These are phyloP conservation scores for Phoebastria nigripes DNA, from an alignment of 2,797 vertebrate genomes.

Conservation along the genomic window DNA sequence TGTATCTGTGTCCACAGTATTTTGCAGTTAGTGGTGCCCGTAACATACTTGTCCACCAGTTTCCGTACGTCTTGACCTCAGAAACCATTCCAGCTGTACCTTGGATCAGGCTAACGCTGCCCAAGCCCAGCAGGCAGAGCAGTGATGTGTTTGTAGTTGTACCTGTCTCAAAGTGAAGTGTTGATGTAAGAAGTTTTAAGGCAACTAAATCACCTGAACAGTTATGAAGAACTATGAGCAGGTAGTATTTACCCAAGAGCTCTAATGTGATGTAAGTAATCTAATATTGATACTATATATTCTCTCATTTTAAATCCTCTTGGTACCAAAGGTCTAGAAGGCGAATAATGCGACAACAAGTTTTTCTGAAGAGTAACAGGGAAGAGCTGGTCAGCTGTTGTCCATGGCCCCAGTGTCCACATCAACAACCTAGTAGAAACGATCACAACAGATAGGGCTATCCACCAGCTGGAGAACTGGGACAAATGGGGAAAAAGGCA, in stretches of 20 bases:
- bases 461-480: neutral
- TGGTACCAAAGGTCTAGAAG: neutral
- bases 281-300: neutral
- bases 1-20: accelerated
- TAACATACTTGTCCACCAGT: accelerated
- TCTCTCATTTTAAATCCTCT: neutral
- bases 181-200: neutral
- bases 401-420: accelerated
- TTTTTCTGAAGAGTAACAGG: neutral
- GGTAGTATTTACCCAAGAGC: neutral
- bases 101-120: accelerated
- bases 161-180: neutral
- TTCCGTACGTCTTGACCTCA: accelerated
- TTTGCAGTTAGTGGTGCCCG: neutral
- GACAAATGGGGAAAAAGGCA: accelerated
- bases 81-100: neutral
- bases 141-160: accelerated
- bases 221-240: neutral
- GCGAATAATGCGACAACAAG: accelerated
- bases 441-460: neutral
- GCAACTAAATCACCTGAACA: neutral
- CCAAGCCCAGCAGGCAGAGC: neutral
- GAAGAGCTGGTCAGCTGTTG: neutral
- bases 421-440: neutral
- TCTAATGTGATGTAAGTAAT: neutral